Conservation (phyloP, 2,113 vertebrate genomes). For the Tachysurus vachellii region DNA sequence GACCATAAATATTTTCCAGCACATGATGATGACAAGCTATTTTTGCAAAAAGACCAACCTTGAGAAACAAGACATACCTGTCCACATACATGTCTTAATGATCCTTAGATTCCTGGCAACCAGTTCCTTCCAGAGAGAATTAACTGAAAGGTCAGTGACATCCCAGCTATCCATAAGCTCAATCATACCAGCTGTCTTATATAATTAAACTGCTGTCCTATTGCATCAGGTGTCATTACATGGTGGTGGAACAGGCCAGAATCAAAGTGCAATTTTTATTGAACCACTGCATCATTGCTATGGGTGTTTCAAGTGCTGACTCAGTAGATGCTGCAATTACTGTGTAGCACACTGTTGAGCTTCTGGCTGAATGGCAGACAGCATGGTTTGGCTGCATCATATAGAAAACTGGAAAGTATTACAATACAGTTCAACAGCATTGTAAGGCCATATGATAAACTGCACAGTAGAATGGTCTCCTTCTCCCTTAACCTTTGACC, state of each 20-base stretch:
- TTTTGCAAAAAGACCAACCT: neutral
- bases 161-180: neutral
- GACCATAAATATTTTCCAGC: neutral
- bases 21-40: neutral
- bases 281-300: neutral
- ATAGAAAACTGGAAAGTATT: neutral
- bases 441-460: neutral
- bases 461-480: neutral
- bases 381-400: neutral
- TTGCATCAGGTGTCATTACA: constrained; percentile 1
- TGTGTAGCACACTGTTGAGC: neutral
- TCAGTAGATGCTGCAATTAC: neutral
- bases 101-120: neutral
- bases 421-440: neutral
- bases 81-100: neutral
- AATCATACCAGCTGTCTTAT: neutral
- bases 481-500: neutral
- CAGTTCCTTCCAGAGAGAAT: neutral
- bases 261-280: neutral
- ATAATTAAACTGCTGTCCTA: neutral
- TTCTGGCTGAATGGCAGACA: neutral
- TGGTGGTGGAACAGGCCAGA: neutral
- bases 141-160: neutral
- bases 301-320: neutral
- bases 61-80: neutral